These are phyloP conservation scores for Brienomyrus brachyistius DNA, from an alignment of 2,113 vertebrate genomes.

Conservation along the genomic window DNA sequence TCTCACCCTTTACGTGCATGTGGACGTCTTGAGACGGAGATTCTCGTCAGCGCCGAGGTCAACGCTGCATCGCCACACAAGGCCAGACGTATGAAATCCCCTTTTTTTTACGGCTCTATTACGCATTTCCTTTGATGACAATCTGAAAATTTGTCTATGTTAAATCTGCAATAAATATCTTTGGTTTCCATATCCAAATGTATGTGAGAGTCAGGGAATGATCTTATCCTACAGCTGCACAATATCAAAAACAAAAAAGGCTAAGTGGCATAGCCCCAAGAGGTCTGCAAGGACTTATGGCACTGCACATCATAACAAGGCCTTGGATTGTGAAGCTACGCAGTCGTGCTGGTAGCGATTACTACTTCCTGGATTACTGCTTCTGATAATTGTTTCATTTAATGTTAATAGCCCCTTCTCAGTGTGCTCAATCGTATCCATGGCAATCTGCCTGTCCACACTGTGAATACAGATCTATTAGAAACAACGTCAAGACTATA, in stretches of 20 bases:
- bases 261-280: background rate
- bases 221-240: background rate
- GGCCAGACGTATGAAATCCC: background rate
- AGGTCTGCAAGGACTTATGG: background rate
- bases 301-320: background rate
- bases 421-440: background rate
- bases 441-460: background rate
- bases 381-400: slow-evolving; percentile 12
- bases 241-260: background rate
- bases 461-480: slow-evolving; percentile 1
- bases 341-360: background rate
- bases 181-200: background rate
- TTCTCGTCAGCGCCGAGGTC: background rate
- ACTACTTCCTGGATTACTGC: background rate
- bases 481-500: background rate
- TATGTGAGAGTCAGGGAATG: background rate
- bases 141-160: background rate
- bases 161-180: background rate
- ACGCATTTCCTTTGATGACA: background rate
- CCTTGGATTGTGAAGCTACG: background rate
- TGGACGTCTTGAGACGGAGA: background rate
- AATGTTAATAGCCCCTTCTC: slow-evolving; percentile 9
- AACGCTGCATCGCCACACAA: background rate
- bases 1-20: background rate
- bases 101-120: background rate